Evolutionary conservation across 2,113 vertebrate species (phyloP).

Genomic region (Gymnobelideus leadbeateri): DNA sequence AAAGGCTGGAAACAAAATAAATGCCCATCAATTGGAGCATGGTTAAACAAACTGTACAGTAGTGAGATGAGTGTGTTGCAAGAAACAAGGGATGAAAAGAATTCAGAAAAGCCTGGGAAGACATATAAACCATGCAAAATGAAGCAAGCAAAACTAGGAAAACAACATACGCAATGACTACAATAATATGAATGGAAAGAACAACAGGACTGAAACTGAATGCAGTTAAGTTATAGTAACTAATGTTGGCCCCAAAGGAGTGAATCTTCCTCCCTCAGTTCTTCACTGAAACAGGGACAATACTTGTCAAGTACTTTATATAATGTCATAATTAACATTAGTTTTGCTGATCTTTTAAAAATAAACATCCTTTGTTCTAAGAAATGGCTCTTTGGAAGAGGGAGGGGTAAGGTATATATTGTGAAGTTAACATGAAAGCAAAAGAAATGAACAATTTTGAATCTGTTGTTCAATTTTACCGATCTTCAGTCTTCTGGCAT

Average conservation of each 20-base stretch:
- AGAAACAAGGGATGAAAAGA: constrained; percentile 67
- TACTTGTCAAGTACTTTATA: not conserved
- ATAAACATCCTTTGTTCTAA: not conserved
- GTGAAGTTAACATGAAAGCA: not conserved
- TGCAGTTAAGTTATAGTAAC: not conserved
- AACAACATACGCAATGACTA: constrained; percentile 23
- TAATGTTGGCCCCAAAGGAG: not conserved
- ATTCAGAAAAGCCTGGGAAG: constrained; percentile 24
- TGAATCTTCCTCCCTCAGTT: not conserved
- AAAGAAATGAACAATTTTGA: not conserved
- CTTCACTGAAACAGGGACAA: not conserved
- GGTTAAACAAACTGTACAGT: constrained; percentile 72
- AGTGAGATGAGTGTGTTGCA: constrained; percentile 51
- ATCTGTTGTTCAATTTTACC: not conserved
- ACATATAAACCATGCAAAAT: constrained; percentile 48
- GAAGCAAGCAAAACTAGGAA: constrained; percentile 37
- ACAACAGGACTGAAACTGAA: not conserved
- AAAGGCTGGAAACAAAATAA: constrained; percentile 62
- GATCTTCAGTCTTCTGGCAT: not conserved
- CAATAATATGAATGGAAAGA: constrained; percentile 29
- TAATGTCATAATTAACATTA: not conserved
- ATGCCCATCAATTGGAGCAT: constrained; percentile 67
- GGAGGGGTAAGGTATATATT: not conserved
- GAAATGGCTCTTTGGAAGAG: not conserved
- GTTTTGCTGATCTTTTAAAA: not conserved